phyloP scores from a whole-genome alignment of 2,113 vertebrate species.

The Oceanodroma tethys region DNA sequence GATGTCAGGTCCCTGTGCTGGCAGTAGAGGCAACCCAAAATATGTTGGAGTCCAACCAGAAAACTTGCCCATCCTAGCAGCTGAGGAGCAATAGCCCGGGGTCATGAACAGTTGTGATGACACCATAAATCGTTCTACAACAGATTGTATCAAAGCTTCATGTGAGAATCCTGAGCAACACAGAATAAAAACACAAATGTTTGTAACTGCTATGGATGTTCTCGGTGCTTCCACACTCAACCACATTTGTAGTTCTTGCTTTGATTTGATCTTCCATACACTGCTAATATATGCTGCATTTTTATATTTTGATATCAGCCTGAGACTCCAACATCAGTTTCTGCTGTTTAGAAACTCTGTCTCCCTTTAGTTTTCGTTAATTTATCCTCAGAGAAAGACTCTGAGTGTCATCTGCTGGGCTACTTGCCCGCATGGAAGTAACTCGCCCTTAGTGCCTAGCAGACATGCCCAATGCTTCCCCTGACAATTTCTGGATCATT shows the following conservation, averaged over 20 bases:
- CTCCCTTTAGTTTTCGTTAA: background rate
- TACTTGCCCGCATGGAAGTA: background rate
- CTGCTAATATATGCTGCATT: background rate
- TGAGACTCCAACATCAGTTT: background rate
- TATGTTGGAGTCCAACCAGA: background rate
- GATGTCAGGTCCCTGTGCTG: background rate
- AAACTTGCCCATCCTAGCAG: background rate
- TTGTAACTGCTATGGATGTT: background rate
- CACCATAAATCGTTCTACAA: background rate
- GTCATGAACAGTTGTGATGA: background rate
- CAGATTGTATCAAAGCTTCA: background rate
- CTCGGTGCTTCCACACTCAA: background rate
- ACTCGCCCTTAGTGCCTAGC: background rate
- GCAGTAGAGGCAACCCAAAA: background rate
- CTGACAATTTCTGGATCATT: background rate
- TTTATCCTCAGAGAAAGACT: background rate
- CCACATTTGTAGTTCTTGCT: background rate
- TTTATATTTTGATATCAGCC: background rate
- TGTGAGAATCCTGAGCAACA: background rate
- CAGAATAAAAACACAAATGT: background rate
- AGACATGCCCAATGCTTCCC: background rate
- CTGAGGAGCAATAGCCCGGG: background rate
- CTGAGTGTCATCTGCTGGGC: background rate
- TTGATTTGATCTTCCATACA: background rate
- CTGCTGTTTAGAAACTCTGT: background rate